A percentile compares a stretch with the other conserved stretches of the same genome.
These are phyloP conservation scores for Synchiropus splendidus DNA, from an alignment of 2,113 vertebrate species.

Conservation along the genomic window DNA sequence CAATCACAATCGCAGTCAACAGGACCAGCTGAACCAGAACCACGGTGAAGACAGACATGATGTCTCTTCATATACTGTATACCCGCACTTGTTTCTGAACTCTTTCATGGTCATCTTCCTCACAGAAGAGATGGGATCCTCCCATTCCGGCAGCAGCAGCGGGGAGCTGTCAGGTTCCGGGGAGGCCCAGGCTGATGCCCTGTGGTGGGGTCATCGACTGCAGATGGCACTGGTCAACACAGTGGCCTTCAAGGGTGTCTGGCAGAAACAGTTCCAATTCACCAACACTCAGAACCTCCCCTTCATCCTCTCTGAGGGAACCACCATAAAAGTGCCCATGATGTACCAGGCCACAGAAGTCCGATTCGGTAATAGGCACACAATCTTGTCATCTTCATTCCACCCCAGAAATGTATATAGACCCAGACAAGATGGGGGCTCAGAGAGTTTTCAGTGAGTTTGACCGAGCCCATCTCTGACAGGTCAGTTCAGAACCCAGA, in stretches of 20 bases:
- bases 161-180: slow-evolving; percentile 54
- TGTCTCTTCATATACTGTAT: too few species aligned
- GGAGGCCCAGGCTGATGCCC: slow-evolving; percentile 32
- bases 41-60: slow-evolving; percentile 19
- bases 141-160: slow-evolving; percentile 46
- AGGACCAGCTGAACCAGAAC: slow-evolving; percentile 16
- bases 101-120: too few species aligned
- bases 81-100: too few species aligned
- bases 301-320: slow-evolving; percentile 70
- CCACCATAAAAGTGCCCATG: slow-evolving; percentile 74
- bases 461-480: neutral
- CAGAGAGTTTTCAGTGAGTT: too few species aligned
- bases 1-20: slow-evolving; percentile 35
- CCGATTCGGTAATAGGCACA: slow-evolving; percentile 73
- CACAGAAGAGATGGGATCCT: slow-evolving; percentile 41
- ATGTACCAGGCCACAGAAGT: slow-evolving; percentile 81
- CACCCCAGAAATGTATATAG: too few species aligned
- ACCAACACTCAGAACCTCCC: slow-evolving; percentile 72
- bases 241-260: slow-evolving; percentile 75
- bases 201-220: slow-evolving; percentile 19
- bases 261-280: slow-evolving; percentile 79
- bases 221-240: slow-evolving; percentile 74
- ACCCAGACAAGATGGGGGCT: too few species aligned
- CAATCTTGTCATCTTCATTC: too few species aligned
- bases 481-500: slow-evolving; percentile 76